Evolutionary conservation across 2,888 invertebrate genomes (phyloP).

Genomic region (Ethmia dodecea): DNA sequence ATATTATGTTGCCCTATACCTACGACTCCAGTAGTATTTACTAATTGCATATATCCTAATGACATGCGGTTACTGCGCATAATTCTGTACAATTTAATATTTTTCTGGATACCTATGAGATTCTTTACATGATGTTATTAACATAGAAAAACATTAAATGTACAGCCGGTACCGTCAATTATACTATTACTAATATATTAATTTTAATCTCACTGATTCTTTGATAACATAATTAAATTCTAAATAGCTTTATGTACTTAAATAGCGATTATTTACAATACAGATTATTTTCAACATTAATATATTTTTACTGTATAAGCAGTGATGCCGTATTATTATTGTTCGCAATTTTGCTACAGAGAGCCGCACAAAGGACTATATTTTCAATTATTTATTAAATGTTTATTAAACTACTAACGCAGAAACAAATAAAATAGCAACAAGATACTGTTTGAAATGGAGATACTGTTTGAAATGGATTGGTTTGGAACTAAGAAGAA

Average conservation of each 20-base stretch:
- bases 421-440: too few species aligned
- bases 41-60: slow-evolving; percentile 52
- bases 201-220: slow-evolving; percentile 73
- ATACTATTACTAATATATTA: slow-evolving; percentile 56
- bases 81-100: slow-evolving; percentile 52
- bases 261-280: slow-evolving; percentile 68
- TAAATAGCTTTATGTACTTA: slow-evolving; percentile 58
- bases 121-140: slow-evolving; percentile 36
- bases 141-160: slow-evolving; percentile 52
- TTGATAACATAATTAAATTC: slow-evolving; percentile 67
- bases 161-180: slow-evolving; percentile 37
- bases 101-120: slow-evolving; percentile 41
- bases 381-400: too few species aligned
- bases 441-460: too few species aligned
- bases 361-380: too few species aligned
- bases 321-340: slow-evolving; percentile 22
- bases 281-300: slow-evolving; percentile 36
- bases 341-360: too few species aligned
- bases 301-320: slow-evolving; percentile 36
- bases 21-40: slow-evolving; percentile 45
- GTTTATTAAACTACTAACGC: too few species aligned
- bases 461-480: too few species aligned
- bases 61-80: slow-evolving; percentile 38
- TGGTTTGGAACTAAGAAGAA: too few species aligned
- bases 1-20: slow-evolving; percentile 41